These are phyloP conservation scores for Okapia johnstoni DNA, from an alignment of 2,113 vertebrate genomes.

Conservation along the genomic window DNA sequence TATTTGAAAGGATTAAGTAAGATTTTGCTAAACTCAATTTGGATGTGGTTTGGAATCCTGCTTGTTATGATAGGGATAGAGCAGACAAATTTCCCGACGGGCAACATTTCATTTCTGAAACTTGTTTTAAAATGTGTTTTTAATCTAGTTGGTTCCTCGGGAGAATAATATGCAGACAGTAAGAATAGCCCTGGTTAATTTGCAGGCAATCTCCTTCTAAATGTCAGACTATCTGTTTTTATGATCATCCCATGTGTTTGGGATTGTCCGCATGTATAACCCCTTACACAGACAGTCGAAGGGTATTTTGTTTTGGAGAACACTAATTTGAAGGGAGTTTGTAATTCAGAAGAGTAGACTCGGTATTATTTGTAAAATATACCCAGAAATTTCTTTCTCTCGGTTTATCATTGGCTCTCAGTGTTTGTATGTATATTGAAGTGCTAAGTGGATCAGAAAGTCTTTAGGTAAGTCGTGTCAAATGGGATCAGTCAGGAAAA, in stretches of 20 bases:
- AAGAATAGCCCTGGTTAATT: neutral
- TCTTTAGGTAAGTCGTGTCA: neutral
- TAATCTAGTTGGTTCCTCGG: neutral
- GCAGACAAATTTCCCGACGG: neutral
- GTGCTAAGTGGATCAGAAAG: neutral
- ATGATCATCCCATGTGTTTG: neutral
- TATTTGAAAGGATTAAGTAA: neutral
- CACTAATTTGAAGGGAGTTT: neutral
- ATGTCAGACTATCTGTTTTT: neutral
- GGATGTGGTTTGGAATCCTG: neutral
- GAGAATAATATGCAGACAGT: neutral
- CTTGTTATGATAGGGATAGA: neutral
- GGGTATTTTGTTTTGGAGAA: neutral
- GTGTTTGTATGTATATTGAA: neutral
- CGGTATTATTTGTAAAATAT: neutral
- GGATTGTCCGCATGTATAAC: neutral
- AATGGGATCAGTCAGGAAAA: neutral
- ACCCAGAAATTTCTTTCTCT: neutral
- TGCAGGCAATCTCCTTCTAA: neutral
- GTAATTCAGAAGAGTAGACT: neutral
- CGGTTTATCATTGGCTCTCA: neutral
- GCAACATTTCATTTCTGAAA: neutral
- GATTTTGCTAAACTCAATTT: neutral
- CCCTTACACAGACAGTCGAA: neutral
- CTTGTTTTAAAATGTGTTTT: constrained; percentile 31